Evolutionary conservation across 2,797 vertebrate genomes (phyloP), one percentile per base, ranked within the genome.

Genomic region (Acipenser transmontanus): DNA sequence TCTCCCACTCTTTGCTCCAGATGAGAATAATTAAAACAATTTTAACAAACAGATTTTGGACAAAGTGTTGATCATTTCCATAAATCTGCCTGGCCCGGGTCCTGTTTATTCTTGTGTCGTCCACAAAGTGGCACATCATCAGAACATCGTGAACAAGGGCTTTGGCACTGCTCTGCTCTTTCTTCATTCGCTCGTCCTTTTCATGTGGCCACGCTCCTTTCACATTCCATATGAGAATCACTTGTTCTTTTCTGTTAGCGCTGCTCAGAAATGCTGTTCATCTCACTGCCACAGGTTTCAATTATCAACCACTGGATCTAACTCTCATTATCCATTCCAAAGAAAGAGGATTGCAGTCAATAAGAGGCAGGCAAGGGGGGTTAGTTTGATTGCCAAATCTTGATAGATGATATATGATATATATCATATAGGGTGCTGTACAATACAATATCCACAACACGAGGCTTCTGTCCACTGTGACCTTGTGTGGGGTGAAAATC

Each of bases 121-220:
- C 63, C 67, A 14, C 66, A 63, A 52, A 72, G 67, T 71, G 74
- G 63, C 70, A 59, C 64, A 66, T 68, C 69, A 67, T 72, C 67
- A 61, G 63, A 12, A 47, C 67, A 49, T 71, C n/a, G 67, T 11
- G 49, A 66, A 61, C 2, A 14, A 69, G 66, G 51, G 48, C 59
- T 64, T 71, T 66, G 62, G 68, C 70, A 63, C 64, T 59, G 64
- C 70, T 78, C 68, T 65, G 59, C 66, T 67, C 65, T 70, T 66
- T 61, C 8, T 17, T 72, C 13, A 7, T 34, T 34, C n/a, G 49
- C 61, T 60, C 59, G 13, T 12, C 63, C 63, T 70, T 73, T 66
- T 76, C 50, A 71, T 78, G 78, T 78, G 72, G 73, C 66, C 13
- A 14, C 56, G 75, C 74, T 72, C 65, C 66, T 73, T 78, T 74